These are phyloP conservation scores for Typhlichthys subterraneus DNA, from an alignment of 2,797 vertebrate species.

Conservation along the genomic window DNA sequence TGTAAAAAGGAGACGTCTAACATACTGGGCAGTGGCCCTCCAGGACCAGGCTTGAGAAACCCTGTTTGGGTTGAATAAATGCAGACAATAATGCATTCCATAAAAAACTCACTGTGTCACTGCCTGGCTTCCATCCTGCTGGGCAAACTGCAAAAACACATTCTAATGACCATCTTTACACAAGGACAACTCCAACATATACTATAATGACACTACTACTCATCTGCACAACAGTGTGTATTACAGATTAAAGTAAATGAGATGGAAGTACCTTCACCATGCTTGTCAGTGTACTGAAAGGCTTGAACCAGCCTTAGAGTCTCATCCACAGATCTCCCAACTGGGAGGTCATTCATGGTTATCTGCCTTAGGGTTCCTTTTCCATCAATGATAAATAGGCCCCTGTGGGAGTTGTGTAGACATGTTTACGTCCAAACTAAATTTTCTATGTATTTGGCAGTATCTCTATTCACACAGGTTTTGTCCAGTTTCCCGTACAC, in stretches of 20 bases:
- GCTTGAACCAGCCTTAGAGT: slow-evolving; percentile 95
- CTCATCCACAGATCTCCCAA: slow-evolving; percentile 96
- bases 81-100: neutral
- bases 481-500: no score
- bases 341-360: slow-evolving; percentile 98
- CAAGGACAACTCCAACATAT: slow-evolving; percentile 2
- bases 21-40: no score
- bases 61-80: neutral
- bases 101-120: slow-evolving; percentile 90
- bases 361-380: slow-evolving; percentile 94
- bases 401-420: slow-evolving; percentile 74
- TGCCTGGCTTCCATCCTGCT: slow-evolving; percentile 98
- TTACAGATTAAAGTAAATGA: neutral
- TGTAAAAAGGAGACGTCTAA: no score
- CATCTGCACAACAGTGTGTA: no score
- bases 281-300: slow-evolving; percentile 98
- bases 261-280: slow-evolving; percentile 87
- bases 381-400: slow-evolving; percentile 97
- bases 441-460: no score
- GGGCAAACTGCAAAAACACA: slow-evolving; percentile 85
- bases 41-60: no score
- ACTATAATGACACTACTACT: neutral
- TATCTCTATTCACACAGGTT: no score
- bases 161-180: slow-evolving; percentile 7
- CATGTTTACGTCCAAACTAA: no score